These are phyloP conservation scores for Philonicus albiceps DNA, from an alignment of 2,888 invertebrate genomes.

Conservation along the genomic window DNA sequence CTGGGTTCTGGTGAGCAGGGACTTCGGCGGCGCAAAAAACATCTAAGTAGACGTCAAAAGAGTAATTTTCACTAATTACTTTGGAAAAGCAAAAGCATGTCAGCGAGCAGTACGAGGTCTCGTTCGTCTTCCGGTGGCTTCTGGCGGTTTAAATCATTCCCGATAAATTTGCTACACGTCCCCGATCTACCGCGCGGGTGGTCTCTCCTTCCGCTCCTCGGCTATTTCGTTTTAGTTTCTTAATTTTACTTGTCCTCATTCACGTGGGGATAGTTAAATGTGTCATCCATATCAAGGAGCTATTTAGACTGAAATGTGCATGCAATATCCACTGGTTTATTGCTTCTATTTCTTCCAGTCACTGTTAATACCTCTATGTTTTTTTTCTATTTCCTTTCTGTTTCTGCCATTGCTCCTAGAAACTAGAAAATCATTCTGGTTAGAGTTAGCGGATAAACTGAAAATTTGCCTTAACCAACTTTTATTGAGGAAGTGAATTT, in stretches of 20 bases:
- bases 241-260: slow-evolving; percentile 5
- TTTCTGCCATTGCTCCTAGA: neutral
- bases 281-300: slow-evolving; percentile 2
- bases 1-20: neutral
- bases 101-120: slow-evolving; percentile 16
- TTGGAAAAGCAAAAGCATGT: slow-evolving; percentile 33
- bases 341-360: slow-evolving; percentile 33
- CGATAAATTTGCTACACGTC: slow-evolving; percentile 33
- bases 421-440: neutral
- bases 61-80: slow-evolving; percentile 34
- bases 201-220: neutral
- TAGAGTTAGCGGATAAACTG: slow-evolving; percentile 40
- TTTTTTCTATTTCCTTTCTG: neutral
- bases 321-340: slow-evolving; percentile 40
- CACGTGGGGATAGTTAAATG: slow-evolving; percentile 15
- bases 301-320: slow-evolving; percentile 39
- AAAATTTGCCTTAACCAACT: slow-evolving; percentile 42
- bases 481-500: slow-evolving; percentile 49
- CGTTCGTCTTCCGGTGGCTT: neutral
- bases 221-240: slow-evolving; percentile 23
- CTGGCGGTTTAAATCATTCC: slow-evolving; percentile 6
- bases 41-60: slow-evolving; percentile 26
- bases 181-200: neutral
- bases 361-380: neutral
- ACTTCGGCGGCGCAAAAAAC: neutral